Evolutionary conservation across 92 coral and sea anemone genomes (phyloP), one percentile per base, ranked within the genome.

Genomic region (Umimayanthus chanpuru): DNA sequence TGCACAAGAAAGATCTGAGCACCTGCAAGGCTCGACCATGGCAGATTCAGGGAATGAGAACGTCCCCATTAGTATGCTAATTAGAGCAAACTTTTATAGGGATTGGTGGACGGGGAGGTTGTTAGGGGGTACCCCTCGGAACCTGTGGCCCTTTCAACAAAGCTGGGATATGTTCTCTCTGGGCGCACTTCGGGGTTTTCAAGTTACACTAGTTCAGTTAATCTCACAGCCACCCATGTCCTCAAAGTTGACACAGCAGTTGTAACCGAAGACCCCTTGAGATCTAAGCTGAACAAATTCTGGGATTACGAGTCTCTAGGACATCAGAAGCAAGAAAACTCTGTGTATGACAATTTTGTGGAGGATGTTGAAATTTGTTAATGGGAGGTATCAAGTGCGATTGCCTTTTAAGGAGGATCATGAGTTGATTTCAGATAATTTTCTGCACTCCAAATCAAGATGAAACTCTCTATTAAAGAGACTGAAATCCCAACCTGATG

Each of bases 241-340:
- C 79, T 39, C 28, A 75, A 75, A 36, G 43, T 75, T 39, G 49
- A 38, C 8, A n/a, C 79, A 16, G 4, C 55, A 38, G 50, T 75
- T 38, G 53, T 75, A 2, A 39, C 15, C 11, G 79, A 40, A 16
- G 10, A 39, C 53, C 53, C 79, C 2, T 43, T 75, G 79, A 39
- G 53, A 36, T 39, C 71, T 21, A 71, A 89, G 38, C 39, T 90
- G 26, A 43, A 50, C 23, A 61, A 38, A 55, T 92, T 92, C 85
- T 89, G 91, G 92, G 94, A 92, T 76, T 81, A 36, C 30, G 94
- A 89, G 32, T 44, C 90, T 38, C 71, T 88, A n/a, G 92, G 92
- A 39, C 71, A 89, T 65, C 70, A 66, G 16, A 85, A 85, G 18
- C 39, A 78, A 47, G 85, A 67, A n/a, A 36, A 32, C 15, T 53